Conservation (phyloP, 2,888 invertebrate species). For the Oscheius sp. region DNA sequence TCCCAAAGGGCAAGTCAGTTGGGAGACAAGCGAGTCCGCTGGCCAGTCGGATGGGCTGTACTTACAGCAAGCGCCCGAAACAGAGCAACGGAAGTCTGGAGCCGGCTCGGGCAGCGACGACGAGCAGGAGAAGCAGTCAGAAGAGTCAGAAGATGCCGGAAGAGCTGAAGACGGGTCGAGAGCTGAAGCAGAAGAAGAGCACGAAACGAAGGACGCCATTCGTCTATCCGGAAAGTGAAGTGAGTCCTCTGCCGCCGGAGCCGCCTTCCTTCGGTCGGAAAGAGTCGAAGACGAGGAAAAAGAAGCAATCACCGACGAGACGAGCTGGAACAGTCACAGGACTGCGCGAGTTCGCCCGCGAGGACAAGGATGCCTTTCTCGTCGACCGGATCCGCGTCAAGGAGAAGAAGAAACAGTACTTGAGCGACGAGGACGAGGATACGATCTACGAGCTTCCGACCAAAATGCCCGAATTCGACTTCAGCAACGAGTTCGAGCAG, state of each 20-base stretch:
- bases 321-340: not conserved
- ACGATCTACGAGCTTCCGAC: no score
- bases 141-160: not conserved
- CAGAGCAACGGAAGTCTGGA: not conserved
- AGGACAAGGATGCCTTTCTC: not conserved
- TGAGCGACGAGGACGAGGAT: no score
- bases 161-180: not conserved
- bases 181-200: not conserved
- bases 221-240: slow-evolving; percentile 6
- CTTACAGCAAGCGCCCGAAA: slow-evolving; percentile 6
- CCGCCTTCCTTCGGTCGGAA: slow-evolving; percentile 1
- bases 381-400: no score
- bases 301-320: not conserved
- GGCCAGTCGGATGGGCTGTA: slow-evolving; percentile 1
- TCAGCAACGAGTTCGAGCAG: not conserved
- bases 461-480: no score
- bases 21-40: no score
- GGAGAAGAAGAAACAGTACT: no score
- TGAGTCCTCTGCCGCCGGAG: slow-evolving; percentile 11
- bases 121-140: not conserved
- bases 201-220: not conserved
- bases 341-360: not conserved
- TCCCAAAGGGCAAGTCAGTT: no score
- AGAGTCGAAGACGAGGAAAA: not conserved
- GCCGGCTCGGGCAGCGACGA: no score